These are phyloP conservation scores for Diarsia dahlii DNA, from an alignment of 2,888 invertebrate genomes.

Conservation along the genomic window DNA sequence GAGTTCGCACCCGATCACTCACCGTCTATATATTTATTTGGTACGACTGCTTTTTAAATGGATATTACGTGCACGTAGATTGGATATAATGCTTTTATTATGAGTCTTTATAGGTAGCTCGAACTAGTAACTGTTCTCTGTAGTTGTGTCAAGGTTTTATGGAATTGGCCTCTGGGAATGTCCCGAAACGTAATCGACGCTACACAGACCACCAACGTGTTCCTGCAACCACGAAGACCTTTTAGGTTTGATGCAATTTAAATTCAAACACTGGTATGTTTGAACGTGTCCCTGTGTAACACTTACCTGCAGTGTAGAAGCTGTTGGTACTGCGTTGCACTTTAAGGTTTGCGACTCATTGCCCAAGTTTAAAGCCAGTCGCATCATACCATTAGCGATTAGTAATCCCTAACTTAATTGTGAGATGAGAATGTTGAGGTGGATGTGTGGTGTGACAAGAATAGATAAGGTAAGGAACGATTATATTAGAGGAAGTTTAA, in stretches of 20 bases:
- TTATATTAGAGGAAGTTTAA: no score
- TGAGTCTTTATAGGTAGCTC: neutral
- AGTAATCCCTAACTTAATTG: neutral
- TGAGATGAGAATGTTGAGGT: no score
- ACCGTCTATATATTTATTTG: constrained; percentile 24
- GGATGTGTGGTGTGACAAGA: no score
- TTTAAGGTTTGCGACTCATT: no score
- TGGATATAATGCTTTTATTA: constrained; percentile 21
- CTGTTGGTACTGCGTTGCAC: neutral
- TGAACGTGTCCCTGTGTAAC: neutral
- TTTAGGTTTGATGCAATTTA: neutral
- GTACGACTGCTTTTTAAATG: constrained; percentile 23
- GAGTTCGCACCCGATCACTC: constrained; percentile 27
- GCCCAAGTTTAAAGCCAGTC: neutral
- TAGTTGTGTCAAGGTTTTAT: neutral
- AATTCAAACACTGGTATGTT: neutral
- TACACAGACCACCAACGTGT: no score
- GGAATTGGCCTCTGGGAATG: neutral
- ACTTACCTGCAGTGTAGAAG: neutral
- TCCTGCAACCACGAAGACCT: no score
- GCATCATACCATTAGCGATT: neutral
- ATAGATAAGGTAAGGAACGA: no score
- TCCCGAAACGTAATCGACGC: no score
- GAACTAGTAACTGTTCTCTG: neutral
- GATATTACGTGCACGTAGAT: constrained; percentile 14